Base-by-base conservation (phyloP, 2,113 vertebrate genomes). In the Puntigrus tetrazona region DNA sequence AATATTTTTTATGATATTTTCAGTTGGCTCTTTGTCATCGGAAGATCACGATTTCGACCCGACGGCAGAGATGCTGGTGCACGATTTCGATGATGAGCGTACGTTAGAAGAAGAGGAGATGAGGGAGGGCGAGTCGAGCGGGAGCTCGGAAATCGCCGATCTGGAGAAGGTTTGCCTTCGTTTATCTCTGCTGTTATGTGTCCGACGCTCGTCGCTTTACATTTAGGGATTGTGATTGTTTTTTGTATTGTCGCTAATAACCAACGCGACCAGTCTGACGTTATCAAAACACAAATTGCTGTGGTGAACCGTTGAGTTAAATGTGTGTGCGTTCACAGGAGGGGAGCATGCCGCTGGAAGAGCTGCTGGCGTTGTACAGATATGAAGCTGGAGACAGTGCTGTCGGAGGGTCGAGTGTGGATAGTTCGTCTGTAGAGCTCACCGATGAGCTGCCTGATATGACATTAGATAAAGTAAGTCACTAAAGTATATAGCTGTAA, bases 31-130 rank as follows among this genome's bases (percentile, higher is more conserved):
- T 90, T 92, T 96, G 89, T 97, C 96, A 41, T 97, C 96, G 77
- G 96, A 97, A 88, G 96, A 97, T 93, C 96, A 97, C 94, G 96
- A 97, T 89, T 97, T 97, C 86, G 96, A 97, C 93, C 96, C 96
- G 1, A 95, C 96, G 78, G 95, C 95, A 87, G 96, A 97, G 90
- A 97, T 97, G 95, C 82, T 97, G 92, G 96, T 96, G 69, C 96
- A 96, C 61, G 96, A 96, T 87, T 97, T 95, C 80, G 96, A 96
- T 80, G 96, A 97, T 77, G 96, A 97, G 79, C 92, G 94, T 88
- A 96, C 96, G 86, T 93, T 97, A 0, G 96, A 97, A 90, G 96
- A 97, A 61, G 96, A 97, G 84, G 96, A 97, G 92, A 94, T 96
- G 94, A 95, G 95, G 93, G 96, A 96, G 41, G 95, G 93, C 87